Base-by-base conservation (phyloP, 2,113 vertebrate genomes). In the Struthidea cinerea region DNA sequence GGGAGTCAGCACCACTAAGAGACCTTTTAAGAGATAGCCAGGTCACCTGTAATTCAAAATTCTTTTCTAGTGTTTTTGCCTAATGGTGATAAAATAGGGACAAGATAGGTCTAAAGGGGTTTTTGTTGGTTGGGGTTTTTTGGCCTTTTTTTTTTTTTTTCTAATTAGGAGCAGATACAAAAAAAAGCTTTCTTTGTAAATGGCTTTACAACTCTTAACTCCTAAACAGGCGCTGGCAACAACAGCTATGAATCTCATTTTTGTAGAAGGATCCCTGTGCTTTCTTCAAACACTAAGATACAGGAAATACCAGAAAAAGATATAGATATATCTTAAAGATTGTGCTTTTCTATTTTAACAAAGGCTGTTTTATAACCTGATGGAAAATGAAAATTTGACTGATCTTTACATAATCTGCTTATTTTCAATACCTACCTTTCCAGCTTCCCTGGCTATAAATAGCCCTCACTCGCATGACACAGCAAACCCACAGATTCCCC, bases 401-500 rank as follows among this genome's bases (percentile, higher is more conserved):
- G 73, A 75, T 91, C 56, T 95, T 97, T 87, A 85, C 52, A 76
- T 87, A 96, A 93, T 53, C 80, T 76, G n/a, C 65, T 96, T 56
- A 68, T 73, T 85, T 89, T 82, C 87, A 80, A 42, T 76, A 82
- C 55, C 56, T 91, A 60, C 46, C 73, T 68, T 95, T 87, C 71
- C 81, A 80, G 33, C 71, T 91, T 63, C 70, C n/a, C 60, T 14
- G 68, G 46, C 33, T 94, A 88, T 91, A 90, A 88, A 90, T 86
- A 96, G 68, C 14, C 27, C 47, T 74, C 35, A 13, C 35, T 70
- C 35, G 20, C 85, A 64, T 75, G 76, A 86, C 80, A 88, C 39
- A 71, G 79, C 44, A 79, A 37, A 68, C 46, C 61, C 73, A 56
- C 49, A 81, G 57, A 53, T 28, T 84, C 57, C 44, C 75, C 44